Evolutionary conservation across 2,113 vertebrate genomes (phyloP).

Genomic region (Onychostruthus taczanowskii): DNA sequence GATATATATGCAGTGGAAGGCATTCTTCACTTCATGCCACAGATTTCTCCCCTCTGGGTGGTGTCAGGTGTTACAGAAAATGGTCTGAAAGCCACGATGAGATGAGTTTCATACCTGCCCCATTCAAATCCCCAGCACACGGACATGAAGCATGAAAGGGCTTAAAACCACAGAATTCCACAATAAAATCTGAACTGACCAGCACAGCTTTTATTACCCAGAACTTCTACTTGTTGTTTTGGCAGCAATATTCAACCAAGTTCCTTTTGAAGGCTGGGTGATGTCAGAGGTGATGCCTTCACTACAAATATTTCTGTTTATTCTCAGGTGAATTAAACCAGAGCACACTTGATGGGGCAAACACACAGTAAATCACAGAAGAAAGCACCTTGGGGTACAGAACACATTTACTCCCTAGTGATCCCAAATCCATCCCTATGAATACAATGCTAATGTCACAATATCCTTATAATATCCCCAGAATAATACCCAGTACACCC

Average conservation of each 20-base stretch:
- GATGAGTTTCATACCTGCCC: background rate
- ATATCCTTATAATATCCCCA: background rate
- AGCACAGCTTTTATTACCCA: background rate
- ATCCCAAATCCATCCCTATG: background rate
- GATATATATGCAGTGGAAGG: background rate
- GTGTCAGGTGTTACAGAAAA: background rate
- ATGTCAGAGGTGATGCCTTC: background rate
- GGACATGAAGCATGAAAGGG: background rate
- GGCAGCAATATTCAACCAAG: background rate
- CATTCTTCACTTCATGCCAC: background rate
- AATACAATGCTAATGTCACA: background rate
- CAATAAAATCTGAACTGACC: accelerated
- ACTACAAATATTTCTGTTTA: background rate
- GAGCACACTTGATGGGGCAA: background rate
- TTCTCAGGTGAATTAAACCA: background rate
- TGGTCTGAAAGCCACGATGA: accelerated
- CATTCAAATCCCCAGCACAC: background rate
- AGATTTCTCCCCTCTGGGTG: background rate
- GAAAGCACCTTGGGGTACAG: background rate
- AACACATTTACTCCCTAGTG: background rate
- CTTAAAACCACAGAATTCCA: background rate
- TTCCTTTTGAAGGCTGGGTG: background rate
- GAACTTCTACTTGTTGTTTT: background rate
- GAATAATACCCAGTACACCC: background rate
- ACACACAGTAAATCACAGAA: background rate